phyloP scores from a whole-genome alignment of 2,113 vertebrate genomes.

The Ailuropoda melanoleuca region DNA sequence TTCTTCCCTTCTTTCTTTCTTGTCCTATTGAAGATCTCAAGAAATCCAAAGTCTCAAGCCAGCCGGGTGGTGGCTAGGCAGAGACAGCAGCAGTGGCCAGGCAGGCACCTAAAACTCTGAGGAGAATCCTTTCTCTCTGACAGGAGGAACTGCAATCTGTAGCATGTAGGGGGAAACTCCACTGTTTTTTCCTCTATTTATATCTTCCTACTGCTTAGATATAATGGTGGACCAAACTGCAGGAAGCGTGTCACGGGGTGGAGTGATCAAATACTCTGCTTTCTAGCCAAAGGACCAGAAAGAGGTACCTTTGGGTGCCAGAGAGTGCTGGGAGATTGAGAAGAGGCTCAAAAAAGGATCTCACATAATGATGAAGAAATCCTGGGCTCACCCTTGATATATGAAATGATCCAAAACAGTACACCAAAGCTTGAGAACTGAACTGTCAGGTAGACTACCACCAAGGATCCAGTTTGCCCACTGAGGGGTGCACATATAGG shows the following conservation, averaged over 20 bases:
- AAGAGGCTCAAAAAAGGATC: background rate
- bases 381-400: background rate
- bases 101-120: background rate
- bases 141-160: background rate
- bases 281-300: background rate
- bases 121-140: background rate
- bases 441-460: background rate
- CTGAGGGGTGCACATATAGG: background rate
- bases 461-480: background rate
- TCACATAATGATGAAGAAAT: background rate
- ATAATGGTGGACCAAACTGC: background rate
- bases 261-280: background rate
- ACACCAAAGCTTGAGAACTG: background rate
- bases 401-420: background rate
- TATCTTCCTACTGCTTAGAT: background rate
- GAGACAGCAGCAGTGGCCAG: background rate
- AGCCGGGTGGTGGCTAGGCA: background rate
- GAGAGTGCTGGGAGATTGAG: background rate
- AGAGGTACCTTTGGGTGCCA: background rate
- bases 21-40: background rate
- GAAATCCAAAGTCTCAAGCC: background rate
- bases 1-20: background rate
- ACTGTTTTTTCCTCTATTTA: background rate
- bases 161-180: background rate
- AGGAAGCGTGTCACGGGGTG: background rate